A percentile compares a stretch with the other conserved stretches of the same genome.
Evolutionary conservation across 2,888 invertebrate genomes (phyloP).

Genomic region (Vanessa cardui): DNA sequence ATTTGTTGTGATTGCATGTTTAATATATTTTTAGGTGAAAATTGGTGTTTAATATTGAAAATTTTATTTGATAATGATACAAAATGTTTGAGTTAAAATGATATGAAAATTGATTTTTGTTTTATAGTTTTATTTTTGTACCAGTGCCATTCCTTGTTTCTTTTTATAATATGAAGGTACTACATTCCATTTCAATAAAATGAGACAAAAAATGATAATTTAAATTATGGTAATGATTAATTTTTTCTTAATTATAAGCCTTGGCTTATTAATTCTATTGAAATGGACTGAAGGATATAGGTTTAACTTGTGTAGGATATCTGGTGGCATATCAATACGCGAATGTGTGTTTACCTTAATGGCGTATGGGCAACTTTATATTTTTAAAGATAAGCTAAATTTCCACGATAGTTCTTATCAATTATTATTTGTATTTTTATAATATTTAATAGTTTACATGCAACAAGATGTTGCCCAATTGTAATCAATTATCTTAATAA

Average conservation of each 20-base stretch:
- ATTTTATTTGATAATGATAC: conserved; percentile 13
- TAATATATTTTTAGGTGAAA: conserved; percentile 18
- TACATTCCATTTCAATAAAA: conserved; percentile 4
- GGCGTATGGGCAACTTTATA: neutral
- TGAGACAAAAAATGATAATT: neutral
- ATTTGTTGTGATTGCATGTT: conserved; percentile 40
- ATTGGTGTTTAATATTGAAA: conserved; percentile 10
- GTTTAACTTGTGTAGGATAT: neutral
- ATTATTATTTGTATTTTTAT: too few species aligned
- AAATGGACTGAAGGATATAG: neutral
- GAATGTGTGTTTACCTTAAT: neutral
- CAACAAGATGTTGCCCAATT: too few species aligned
- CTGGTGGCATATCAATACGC: conserved; percentile 16
- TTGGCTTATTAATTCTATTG: neutral
- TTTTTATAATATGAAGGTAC: conserved; percentile 12
- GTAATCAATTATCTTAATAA: too few species aligned
- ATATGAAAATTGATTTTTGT: conserved; percentile 4
- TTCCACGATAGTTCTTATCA: too few species aligned
- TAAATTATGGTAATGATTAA: neutral
- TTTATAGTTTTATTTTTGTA: conserved; percentile 7
- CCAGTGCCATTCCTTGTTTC: conserved; percentile 34
- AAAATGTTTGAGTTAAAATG: conserved; percentile 1
- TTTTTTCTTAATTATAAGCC: neutral
- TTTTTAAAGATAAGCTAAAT: neutral
- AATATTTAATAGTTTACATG: too few species aligned